Evolutionary conservation across 2,888 invertebrate genomes (phyloP).

Genomic region (Stenoptilia bipunctidactyla): DNA sequence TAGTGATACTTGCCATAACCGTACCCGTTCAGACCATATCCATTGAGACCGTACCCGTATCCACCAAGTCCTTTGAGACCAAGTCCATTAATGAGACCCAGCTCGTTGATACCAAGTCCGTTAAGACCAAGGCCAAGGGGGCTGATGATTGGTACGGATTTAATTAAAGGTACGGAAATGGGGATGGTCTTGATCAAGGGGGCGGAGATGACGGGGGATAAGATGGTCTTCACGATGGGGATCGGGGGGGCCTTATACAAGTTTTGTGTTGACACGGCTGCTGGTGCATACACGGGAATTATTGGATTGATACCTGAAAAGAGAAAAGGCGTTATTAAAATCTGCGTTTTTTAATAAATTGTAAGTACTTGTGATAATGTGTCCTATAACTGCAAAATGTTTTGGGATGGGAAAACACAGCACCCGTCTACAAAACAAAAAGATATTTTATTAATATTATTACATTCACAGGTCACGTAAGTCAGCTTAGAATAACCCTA

Average conservation of each 20-base stretch:
- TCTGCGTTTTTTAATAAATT: too few relatives aligned
- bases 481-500: too few relatives aligned
- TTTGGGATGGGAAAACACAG: too few relatives aligned
- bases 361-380: too few relatives aligned
- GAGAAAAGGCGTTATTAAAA: too few relatives aligned
- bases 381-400: too few relatives aligned
- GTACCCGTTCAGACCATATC: conserved; percentile 16
- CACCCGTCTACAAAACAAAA: too few relatives aligned
- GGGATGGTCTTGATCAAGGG: conserved; percentile 28
- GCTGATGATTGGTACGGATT: conserved; percentile 19
- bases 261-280: conserved; percentile 45
- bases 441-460: too few relatives aligned
- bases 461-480: too few relatives aligned
- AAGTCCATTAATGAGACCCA: conserved; percentile 6
- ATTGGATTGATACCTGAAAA: too few relatives aligned
- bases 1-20: conserved; percentile 5
- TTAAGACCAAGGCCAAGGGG: conserved; percentile 15
- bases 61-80: conserved; percentile 17
- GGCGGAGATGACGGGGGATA: conserved; percentile 24
- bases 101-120: conserved; percentile 16
- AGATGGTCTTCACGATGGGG: conserved; percentile 34
- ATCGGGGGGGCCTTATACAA: conserved; percentile 45
- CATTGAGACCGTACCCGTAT: conserved; percentile 16
- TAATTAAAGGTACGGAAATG: conserved; percentile 25
- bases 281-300: conserved; percentile 28